Evolutionary conservation across 2,113 vertebrate species (phyloP).

Genomic region (Cromileptes altivelis): DNA sequence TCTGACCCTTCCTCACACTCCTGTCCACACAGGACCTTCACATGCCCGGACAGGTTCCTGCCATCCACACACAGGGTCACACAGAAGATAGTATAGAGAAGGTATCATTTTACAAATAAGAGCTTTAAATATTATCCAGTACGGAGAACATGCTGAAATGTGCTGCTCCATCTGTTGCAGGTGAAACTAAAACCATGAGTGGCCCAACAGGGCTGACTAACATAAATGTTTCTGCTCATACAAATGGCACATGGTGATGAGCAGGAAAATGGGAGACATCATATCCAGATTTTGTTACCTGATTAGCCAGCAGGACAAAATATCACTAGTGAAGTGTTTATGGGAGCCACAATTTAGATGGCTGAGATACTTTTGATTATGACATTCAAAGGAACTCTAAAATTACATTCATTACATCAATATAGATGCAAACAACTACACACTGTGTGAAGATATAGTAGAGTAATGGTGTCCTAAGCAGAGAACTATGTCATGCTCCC

Average conservation of each 20-base stretch:
- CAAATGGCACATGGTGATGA: not conserved
- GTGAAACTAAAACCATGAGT: slow-evolving; percentile 10
- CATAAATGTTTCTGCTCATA: not conserved
- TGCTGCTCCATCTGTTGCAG: slow-evolving; percentile 16
- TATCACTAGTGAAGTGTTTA: not conserved
- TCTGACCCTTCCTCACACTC: slow-evolving; percentile 25
- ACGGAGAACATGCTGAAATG: slow-evolving; percentile 7
- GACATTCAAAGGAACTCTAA: too few species aligned
- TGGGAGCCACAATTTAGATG: not conserved
- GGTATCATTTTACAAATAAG: slow-evolving; percentile 26
- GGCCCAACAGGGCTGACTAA: not conserved
- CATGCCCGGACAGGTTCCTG: slow-evolving; percentile 67
- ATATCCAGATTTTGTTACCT: not conserved
- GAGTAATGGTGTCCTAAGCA: too few species aligned
- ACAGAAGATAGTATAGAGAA: slow-evolving; percentile 5
- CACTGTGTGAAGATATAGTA: too few species aligned
- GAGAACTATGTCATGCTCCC: too few species aligned
- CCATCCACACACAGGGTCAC: not conserved
- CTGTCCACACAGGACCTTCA: slow-evolving; percentile 21
- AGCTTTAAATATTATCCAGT: slow-evolving; percentile 17
- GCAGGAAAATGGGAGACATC: not conserved
- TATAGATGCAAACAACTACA: too few species aligned
- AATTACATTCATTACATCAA: not conserved
- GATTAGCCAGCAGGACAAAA: not conserved
- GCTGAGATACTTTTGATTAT: not conserved